These are phyloP conservation scores for Gallinago solitaria DNA, from an alignment of 2,797 vertebrate genomes.

Conservation along the genomic window DNA sequence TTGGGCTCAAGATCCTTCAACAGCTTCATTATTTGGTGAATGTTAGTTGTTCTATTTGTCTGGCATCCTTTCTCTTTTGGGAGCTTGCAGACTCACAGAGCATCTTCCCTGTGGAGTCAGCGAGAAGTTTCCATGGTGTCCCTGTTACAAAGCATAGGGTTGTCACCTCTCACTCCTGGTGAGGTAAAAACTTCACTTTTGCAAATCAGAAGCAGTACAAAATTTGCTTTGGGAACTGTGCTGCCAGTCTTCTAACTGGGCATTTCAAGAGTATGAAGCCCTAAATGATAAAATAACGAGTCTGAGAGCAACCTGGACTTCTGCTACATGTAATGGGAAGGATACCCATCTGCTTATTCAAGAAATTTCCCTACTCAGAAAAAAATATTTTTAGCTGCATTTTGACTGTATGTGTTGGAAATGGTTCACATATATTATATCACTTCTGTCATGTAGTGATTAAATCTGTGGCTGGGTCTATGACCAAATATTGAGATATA, in stretches of 20 bases:
- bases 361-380: background rate
- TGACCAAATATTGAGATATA: constrained; percentile 11
- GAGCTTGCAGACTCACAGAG: background rate
- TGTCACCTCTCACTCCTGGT: background rate
- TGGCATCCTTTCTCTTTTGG: background rate
- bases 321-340: background rate
- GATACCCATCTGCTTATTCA: background rate
- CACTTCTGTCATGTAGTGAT: background rate
- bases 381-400: background rate
- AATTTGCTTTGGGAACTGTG: background rate
- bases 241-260: background rate
- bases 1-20: background rate
- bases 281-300: background rate
- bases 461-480: background rate
- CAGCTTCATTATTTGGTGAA: background rate
- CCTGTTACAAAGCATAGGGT: background rate
- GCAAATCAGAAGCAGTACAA: background rate
- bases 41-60: background rate
- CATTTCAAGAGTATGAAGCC: background rate
- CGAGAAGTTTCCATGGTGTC: rapidly evolving
- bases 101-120: background rate
- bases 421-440: background rate
- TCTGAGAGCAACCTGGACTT: background rate
- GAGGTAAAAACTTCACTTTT: background rate
- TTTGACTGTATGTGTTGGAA: background rate